Conservation (phyloP, 2,113 vertebrate genomes). For the Ictalurus punctatus region DNA sequence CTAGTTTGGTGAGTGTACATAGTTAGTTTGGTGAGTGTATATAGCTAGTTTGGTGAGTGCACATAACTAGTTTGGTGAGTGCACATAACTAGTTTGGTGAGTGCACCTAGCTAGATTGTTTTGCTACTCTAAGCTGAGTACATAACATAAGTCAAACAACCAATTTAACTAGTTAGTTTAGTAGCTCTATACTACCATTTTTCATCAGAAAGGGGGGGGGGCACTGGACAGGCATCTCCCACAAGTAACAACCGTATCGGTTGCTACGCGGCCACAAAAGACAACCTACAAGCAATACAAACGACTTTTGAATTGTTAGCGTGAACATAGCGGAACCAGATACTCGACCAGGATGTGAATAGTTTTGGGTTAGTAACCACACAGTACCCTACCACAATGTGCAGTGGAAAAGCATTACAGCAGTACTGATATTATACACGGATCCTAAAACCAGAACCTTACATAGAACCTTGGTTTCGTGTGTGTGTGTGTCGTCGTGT, state of each 20-base stretch:
- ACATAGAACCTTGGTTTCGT: background rate
- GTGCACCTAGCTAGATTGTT: background rate
- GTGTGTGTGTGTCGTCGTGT: conserved; percentile 7
- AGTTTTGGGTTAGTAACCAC: background rate
- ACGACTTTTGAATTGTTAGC: background rate
- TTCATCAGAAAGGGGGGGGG: background rate
- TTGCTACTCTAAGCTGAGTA: background rate
- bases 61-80: too few relatives aligned
- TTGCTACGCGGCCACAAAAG: background rate
- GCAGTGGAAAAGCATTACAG: background rate
- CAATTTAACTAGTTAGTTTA: background rate
- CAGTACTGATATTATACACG: background rate
- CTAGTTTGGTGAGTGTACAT: too few relatives aligned
- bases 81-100: too few relatives aligned
- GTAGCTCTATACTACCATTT: background rate
- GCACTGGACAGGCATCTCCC: background rate
- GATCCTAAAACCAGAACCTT: conserved; percentile 32
- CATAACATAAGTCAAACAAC: background rate
- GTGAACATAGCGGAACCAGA: background rate
- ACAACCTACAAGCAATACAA: background rate
- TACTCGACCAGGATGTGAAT: background rate
- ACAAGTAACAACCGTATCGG: background rate
- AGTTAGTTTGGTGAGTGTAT: too few relatives aligned
- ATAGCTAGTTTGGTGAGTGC: too few relatives aligned
- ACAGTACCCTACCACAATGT: conserved; percentile 14